Evolutionary conservation across 2,797 vertebrate genomes (phyloP).

Genomic region (Peromyscus nudipes): DNA sequence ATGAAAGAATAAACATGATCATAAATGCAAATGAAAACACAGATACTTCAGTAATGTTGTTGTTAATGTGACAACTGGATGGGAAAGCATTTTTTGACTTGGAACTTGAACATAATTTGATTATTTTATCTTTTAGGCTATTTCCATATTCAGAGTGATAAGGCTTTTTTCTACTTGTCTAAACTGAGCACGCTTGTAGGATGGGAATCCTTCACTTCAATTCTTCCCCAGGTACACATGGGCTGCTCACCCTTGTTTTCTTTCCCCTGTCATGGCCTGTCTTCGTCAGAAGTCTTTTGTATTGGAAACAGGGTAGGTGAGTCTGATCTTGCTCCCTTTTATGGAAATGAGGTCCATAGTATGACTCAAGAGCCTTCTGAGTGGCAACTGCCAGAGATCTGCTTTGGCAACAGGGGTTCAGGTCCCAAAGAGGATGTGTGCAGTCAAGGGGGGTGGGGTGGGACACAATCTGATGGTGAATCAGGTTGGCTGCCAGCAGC

Average conservation of each 20-base stretch:
- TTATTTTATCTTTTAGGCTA: not conserved
- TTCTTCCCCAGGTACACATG: too few species aligned
- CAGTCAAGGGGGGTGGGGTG: too few species aligned
- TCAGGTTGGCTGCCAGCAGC: too few species aligned
- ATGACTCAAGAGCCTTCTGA: not conserved
- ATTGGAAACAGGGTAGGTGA: not conserved
- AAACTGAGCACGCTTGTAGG: not conserved
- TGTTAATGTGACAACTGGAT: not conserved
- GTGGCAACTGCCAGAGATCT: too few species aligned
- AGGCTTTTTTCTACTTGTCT: not conserved
- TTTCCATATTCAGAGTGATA: not conserved
- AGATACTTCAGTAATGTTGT: not conserved
- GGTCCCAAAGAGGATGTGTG: too few species aligned
- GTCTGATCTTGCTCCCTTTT: not conserved
- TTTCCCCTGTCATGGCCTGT: not conserved
- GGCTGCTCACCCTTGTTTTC: not conserved
- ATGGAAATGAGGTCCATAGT: not conserved
- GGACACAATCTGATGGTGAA: too few species aligned
- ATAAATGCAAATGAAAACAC: slow-evolving; percentile 7
- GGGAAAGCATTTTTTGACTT: not conserved
- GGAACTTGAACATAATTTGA: not conserved
- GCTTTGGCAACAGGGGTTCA: too few species aligned
- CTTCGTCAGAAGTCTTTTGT: not conserved
- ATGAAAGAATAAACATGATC: not conserved
- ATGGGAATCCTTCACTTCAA: not conserved